A percentile compares a stretch with the other conserved stretches of the same genome.
phyloP scores from a whole-genome alignment of 2,113 vertebrate genomes.

The Podarcis muralis region DNA sequence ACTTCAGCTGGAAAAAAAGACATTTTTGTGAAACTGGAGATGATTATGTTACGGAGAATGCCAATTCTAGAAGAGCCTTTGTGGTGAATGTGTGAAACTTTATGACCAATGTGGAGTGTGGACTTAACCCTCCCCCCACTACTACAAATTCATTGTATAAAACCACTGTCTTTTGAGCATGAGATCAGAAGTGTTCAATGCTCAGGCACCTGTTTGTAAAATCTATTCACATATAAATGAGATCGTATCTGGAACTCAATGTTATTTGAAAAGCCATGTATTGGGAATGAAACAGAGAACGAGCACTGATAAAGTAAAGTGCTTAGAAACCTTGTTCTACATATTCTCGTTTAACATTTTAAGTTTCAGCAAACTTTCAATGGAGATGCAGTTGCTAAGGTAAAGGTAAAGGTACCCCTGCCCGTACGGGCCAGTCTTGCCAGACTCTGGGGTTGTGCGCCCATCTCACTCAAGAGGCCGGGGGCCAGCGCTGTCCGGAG shows the following conservation, averaged over 20 bases:
- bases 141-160: neutral
- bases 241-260: neutral
- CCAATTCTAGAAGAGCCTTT: slow-evolving; percentile 19
- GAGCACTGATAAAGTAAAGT: slow-evolving; percentile 12
- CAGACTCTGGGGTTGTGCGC: too few species aligned
- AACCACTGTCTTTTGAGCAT: slow-evolving; percentile 15
- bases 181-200: neutral
- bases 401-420: too few species aligned
- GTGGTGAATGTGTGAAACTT: slow-evolving; percentile 39
- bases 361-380: slow-evolving; percentile 20
- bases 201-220: slow-evolving; percentile 9
- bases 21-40: slow-evolving; percentile 43
- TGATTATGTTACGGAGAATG: slow-evolving; percentile 43
- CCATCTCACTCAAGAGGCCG: too few species aligned
- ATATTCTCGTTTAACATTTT: slow-evolving; percentile 42
- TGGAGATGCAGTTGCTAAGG: too few species aligned
- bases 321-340: neutral
- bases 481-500: too few species aligned
- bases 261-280: slow-evolving; percentile 10
- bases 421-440: too few species aligned
- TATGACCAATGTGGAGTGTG: slow-evolving; percentile 1
- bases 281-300: neutral
- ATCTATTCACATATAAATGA: slow-evolving; percentile 30
- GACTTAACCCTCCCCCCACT: neutral
- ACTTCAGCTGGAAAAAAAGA: slow-evolving; percentile 17